phyloP scores from a whole-genome alignment of 2,113 vertebrate species.

The Plotosus lineatus region DNA sequence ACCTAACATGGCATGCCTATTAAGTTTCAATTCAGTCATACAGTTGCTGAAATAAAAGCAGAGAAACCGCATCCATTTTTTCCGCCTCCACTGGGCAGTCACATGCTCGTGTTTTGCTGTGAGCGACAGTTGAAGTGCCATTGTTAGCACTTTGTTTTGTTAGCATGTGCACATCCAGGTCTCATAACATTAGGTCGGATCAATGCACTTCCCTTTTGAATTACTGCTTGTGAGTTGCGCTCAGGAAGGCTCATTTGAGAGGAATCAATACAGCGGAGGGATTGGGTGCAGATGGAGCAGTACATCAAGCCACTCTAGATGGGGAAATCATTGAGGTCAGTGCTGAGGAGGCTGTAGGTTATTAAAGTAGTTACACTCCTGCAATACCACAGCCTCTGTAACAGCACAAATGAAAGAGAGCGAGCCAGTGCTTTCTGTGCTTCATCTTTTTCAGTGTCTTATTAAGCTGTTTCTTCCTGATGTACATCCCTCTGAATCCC shows the following conservation, averaged over 20 bases:
- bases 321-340: conserved; percentile 88
- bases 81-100: conserved; percentile 57
- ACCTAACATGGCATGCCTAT: background rate
- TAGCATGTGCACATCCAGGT: conserved; percentile 86
- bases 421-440: background rate
- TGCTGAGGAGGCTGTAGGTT: conserved; percentile 75
- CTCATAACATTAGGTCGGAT: conserved; percentile 94
- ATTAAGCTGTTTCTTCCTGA: background rate
- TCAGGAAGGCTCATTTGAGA: conserved; percentile 88
- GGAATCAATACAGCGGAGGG: conserved; percentile 83
- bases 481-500: background rate
- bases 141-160: conserved; percentile 72
- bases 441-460: conserved; percentile 5
- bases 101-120: conserved; percentile 74
- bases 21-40: background rate
- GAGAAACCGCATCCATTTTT: conserved; percentile 11
- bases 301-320: conserved; percentile 86
- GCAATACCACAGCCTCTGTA: conserved; percentile 76
- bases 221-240: conserved; percentile 92
- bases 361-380: conserved; percentile 84
- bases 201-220: conserved; percentile 93
- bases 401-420: conserved; percentile 13
- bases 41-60: background rate
- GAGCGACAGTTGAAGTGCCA: conserved; percentile 73
- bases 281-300: conserved; percentile 84